Evolutionary conservation across 1,140 invertebrate genomes (phyloP).

Genomic region (Pentalonia nigronervosa): DNA sequence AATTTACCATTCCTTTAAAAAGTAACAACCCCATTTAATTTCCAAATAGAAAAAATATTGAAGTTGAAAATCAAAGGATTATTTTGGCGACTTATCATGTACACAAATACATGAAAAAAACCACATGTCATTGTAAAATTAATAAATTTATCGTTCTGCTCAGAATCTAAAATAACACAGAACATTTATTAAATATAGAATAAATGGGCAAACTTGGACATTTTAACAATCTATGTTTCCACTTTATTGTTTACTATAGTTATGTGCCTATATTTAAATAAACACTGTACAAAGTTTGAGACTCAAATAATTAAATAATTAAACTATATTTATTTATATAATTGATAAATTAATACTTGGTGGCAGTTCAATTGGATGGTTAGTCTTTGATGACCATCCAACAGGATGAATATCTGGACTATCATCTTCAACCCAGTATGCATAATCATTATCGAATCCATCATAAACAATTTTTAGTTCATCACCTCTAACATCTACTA

Average conservation of each 20-base stretch:
- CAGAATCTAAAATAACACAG: background rate
- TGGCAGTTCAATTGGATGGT: conserved; percentile 85
- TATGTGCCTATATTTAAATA: background rate
- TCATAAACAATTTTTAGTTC: conserved; percentile 88
- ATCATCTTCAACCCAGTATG: conserved; percentile 91
- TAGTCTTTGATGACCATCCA: conserved; percentile 88
- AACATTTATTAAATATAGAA: background rate
- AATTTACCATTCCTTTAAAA: too few relatives aligned
- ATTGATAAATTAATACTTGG: conserved; percentile 68
- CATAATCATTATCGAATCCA: conserved; percentile 86
- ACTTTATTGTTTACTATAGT: background rate
- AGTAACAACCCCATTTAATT: too few relatives aligned
- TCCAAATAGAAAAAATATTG: too few relatives aligned
- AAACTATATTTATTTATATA: background rate
- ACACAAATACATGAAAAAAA: background rate
- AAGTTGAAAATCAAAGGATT: too few relatives aligned
- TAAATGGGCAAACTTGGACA: background rate
- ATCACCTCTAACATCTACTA: conserved; percentile 79
- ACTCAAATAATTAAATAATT: background rate
- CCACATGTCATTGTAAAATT: background rate
- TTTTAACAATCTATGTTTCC: background rate
- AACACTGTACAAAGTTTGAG: background rate
- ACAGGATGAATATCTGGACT: conserved; percentile 89
- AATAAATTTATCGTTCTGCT: background rate
- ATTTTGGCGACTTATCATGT: too few relatives aligned